These are phyloP conservation scores for Trachelus iudaicus DNA, from an alignment of 2,888 invertebrate species.

Conservation along the genomic window DNA sequence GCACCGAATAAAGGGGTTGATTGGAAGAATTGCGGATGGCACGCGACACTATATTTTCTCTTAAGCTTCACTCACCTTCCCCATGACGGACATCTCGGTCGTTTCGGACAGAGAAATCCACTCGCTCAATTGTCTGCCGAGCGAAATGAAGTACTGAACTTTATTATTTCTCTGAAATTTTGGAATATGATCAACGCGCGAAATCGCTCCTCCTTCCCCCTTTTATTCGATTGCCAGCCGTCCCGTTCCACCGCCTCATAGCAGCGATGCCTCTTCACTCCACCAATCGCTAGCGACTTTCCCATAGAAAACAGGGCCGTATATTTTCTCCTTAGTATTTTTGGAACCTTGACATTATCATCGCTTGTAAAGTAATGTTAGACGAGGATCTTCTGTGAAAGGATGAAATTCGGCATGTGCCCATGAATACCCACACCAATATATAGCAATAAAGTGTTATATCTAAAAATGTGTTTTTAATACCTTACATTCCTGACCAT, in stretches of 20 bases:
- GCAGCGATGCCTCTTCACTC: constrained; percentile 27
- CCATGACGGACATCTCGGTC: constrained; percentile 61
- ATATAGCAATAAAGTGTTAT: not conserved
- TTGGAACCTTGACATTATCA: not conserved
- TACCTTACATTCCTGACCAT: not conserved
- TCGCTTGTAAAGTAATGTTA: not conserved
- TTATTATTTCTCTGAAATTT: constrained; percentile 34
- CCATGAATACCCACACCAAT: not conserved
- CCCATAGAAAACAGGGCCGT: constrained; percentile 29
- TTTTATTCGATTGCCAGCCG: constrained; percentile 60
- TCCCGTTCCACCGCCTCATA: constrained; percentile 33
- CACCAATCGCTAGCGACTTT: constrained; percentile 41
- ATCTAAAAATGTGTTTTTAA: not conserved
- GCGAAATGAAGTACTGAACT: not conserved
- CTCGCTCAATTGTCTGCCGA: constrained; percentile 1
- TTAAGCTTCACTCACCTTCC: constrained; percentile 53
- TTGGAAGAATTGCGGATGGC: constrained; percentile 9
- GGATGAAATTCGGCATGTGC: not conserved
- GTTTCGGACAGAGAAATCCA: constrained; percentile 32
- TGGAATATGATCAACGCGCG: constrained; percentile 57
- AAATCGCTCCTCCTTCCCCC: constrained; percentile 58
- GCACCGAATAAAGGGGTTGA: constrained; percentile 30
- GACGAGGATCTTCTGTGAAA: not conserved
- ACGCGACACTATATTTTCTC: constrained; percentile 10
- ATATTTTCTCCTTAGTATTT: not conserved